Conservation (phyloP, 1,140 invertebrate species). For the Macrotrachela quadricornifera region DNA sequence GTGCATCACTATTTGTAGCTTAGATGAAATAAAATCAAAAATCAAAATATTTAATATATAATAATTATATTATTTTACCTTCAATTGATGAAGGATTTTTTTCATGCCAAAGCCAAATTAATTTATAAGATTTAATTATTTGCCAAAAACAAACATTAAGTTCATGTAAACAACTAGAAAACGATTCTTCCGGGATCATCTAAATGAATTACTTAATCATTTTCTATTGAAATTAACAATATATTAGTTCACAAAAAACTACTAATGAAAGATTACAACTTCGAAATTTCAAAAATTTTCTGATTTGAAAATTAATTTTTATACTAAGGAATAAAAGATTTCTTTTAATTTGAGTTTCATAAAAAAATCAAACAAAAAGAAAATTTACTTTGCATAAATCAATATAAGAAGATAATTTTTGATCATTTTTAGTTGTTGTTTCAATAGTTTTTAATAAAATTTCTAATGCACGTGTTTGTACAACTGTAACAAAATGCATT, state of each 20-base stretch:
- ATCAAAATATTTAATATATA: background rate
- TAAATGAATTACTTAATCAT: background rate
- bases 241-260: no score
- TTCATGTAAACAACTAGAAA: constrained; percentile 17
- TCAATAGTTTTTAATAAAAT: constrained; percentile 17
- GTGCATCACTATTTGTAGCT: background rate
- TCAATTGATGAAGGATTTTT: background rate
- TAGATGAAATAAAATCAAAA: background rate
- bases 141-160: constrained; percentile 28
- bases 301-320: no score
- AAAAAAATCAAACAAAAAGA: background rate
- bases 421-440: background rate
- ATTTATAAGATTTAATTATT: constrained; percentile 25
- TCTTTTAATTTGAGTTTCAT: no score
- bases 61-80: background rate
- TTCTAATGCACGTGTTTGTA: constrained; percentile 60
- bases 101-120: constrained; percentile 25
- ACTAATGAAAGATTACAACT: no score
- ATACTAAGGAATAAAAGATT: no score
- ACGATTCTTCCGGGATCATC: background rate
- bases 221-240: no score
- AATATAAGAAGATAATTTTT: constrained; percentile 11
- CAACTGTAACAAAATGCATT: constrained; percentile 79
- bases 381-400: constrained; percentile 24
- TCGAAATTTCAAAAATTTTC: no score